Conservation (phyloP, 2,888 invertebrate species). For the Epirrhoe alternata region DNA sequence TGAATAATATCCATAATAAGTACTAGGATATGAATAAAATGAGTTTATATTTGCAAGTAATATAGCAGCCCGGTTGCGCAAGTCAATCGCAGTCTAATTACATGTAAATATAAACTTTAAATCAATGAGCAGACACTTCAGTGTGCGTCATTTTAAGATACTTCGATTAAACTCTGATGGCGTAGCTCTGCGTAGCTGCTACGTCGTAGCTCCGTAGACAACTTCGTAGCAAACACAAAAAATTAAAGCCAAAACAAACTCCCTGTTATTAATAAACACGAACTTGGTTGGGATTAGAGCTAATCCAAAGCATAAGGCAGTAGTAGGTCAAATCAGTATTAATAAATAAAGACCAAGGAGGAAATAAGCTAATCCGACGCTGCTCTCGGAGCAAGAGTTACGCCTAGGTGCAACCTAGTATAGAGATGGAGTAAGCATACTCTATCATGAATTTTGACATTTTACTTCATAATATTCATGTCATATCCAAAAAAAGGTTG, state of each 20-base stretch:
- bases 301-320: too few species aligned
- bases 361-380: too few species aligned
- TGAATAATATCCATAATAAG: neutral
- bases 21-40: neutral
- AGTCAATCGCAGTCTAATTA: neutral
- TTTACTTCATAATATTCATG: too few species aligned
- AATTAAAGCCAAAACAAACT: neutral
- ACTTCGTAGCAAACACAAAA: neutral
- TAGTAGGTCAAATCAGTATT: too few species aligned
- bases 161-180: neutral
- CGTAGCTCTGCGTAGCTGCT: conserved; percentile 8
- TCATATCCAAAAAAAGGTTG: too few species aligned
- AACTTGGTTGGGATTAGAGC: too few species aligned
- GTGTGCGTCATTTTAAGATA: neutral
- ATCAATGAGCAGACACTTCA: neutral
- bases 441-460: too few species aligned
- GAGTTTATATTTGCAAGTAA: neutral
- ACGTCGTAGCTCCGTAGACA: neutral
- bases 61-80: neutral
- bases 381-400: too few species aligned
- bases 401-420: too few species aligned
- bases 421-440: too few species aligned
- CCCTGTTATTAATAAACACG: too few species aligned
- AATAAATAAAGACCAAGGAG: too few species aligned
- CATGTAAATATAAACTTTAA: neutral